A percentile compares a stretch with the other conserved stretches of the same genome.
phyloP scores from a whole-genome alignment of 2,113 vertebrate genomes.

The Gambusia affinis region DNA sequence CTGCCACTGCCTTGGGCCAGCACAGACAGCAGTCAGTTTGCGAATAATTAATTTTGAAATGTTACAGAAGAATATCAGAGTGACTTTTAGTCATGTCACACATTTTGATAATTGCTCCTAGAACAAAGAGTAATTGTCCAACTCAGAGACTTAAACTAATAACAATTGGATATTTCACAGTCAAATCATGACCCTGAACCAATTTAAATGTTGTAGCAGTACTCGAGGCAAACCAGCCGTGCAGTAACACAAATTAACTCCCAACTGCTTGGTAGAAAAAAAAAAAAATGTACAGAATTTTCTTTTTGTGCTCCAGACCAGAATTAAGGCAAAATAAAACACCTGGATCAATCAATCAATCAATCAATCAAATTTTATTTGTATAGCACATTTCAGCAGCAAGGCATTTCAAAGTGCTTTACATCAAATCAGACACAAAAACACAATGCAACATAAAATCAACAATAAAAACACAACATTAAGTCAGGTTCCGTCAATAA shows the following conservation, averaged over 20 bases:
- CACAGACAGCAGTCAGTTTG: constrained; percentile 33
- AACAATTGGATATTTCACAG: constrained; percentile 2
- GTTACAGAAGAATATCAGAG: constrained; percentile 9
- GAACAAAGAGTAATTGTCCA: constrained; percentile 32
- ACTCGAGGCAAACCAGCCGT: constrained; percentile 47
- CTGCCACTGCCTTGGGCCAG: background rate
- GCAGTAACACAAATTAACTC: constrained; percentile 48
- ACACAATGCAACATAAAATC: too few species aligned
- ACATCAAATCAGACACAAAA: too few species aligned
- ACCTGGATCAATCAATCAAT: background rate
- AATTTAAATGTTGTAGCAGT: constrained; percentile 50
- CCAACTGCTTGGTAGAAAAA: constrained; percentile 8
- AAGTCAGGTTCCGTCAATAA: too few species aligned
- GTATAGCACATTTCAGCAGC: too few species aligned
- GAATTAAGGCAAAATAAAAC: constrained; percentile 30
- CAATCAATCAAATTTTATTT: too few species aligned
- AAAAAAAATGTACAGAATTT: constrained; percentile 39
- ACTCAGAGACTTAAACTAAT: constrained; percentile 11
- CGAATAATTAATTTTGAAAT: constrained; percentile 34
- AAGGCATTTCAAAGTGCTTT: too few species aligned
- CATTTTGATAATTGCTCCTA: constrained; percentile 20
- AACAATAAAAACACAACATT: too few species aligned
- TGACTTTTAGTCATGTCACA: constrained; percentile 18
- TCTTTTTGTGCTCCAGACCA: constrained; percentile 15
- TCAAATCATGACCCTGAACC: constrained; percentile 41